Evolutionary conservation across 2,797 vertebrate species (phyloP), one percentile per base, ranked within the genome.

Genomic region (Pteropus rufus): DNA sequence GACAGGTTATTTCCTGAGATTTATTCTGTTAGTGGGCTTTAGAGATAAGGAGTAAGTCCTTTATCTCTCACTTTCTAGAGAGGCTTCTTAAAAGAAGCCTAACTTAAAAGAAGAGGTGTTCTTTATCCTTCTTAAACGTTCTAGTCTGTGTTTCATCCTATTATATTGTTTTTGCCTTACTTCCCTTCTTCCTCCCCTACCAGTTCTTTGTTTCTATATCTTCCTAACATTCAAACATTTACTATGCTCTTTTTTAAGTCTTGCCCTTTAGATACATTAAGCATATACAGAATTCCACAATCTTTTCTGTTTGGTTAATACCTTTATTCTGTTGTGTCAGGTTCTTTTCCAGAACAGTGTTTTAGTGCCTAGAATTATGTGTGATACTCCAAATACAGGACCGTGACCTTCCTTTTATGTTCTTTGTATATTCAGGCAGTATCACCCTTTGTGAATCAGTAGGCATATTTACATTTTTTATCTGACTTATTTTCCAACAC

Each of bases 401-500:
- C 24, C 3, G 0, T 76, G 39, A 70, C 26, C 76, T 69, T 94
- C 23, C 52, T 54, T 69, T 82, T 91, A 58, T 79, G 14, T 82
- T 92, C 19, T 77, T 0, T 70, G 12, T 72, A 18, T 93, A 65
- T 75, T 88, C 62, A 54, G 31, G 34, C 73, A 94, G 0, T 79
- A 58, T 91, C 49, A 75, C 29, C 26, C n/a, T 79, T 77, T 86
- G 52, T 3, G 10, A 10, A 44, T 89, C 16, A 44, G 46, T 72
- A 94, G 49, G 41, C 54, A 73, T 82, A 60, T 65, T 86, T 52
- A 93, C 41, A 65, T 60, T 89, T 95, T 91, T 91, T 89, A 79
- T 89, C 67, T 96, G 89, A 36, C 16, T 92, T 93, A 77, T 92
- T 72, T 95, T 34, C 65, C 67, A 96, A 87, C 7, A 90, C 26